Conservation (phyloP, 2,113 vertebrate species). For the Beaufortia kweichowensis region DNA sequence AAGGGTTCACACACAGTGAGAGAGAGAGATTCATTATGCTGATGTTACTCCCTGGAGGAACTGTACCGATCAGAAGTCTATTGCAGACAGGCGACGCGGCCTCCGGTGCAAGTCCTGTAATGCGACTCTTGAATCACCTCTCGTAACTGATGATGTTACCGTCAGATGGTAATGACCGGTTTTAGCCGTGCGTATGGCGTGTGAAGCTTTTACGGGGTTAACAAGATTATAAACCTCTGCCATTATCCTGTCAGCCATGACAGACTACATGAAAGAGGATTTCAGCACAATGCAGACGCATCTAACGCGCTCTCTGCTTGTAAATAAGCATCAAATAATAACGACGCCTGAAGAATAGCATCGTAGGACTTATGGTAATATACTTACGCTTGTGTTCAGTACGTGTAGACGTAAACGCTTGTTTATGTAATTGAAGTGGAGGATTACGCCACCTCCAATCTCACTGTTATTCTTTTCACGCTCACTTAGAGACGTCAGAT, state of each 20-base stretch:
- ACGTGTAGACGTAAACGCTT: neutral
- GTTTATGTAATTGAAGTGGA: neutral
- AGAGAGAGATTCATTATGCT: neutral
- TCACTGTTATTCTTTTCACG: neutral
- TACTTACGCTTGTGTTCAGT: neutral
- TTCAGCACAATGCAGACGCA: constrained; percentile 48
- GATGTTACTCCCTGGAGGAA: neutral
- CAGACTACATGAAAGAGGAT: constrained; percentile 56
- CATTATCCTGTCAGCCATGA: constrained; percentile 63
- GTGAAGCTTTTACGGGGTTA: constrained; percentile 54
- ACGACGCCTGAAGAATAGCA: neutral
- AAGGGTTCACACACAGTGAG: no score
- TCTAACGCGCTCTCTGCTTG: neutral
- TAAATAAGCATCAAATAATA: constrained; percentile 21
- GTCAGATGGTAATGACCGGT: constrained; percentile 19
- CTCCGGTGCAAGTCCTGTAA: neutral
- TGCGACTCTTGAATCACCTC: neutral
- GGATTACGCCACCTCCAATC: neutral
- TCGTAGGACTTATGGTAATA: neutral
- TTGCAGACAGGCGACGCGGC: neutral
- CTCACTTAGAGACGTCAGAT: neutral
- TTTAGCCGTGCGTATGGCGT: neutral
- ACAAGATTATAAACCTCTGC: constrained; percentile 60
- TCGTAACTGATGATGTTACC: neutral
- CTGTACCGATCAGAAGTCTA: neutral